phyloP scores from a whole-genome alignment of 2,797 vertebrate species.

The Rousettus madagascariensis region DNA sequence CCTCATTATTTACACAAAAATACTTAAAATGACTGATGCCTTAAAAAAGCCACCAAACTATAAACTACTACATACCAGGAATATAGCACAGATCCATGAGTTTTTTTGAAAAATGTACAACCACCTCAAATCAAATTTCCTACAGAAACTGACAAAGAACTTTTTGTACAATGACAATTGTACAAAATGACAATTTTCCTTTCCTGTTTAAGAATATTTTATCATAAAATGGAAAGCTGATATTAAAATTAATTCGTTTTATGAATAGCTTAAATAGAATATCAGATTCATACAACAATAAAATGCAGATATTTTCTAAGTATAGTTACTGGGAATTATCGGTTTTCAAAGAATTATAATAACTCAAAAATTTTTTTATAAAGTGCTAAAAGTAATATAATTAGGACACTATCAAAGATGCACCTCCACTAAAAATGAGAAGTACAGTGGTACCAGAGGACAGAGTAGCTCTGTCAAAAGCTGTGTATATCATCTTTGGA shows the following conservation, averaged over 20 bases:
- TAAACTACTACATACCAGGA: not conserved
- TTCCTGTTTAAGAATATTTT: conserved; percentile 26
- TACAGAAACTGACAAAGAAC: not conserved
- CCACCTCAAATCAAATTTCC: conserved; percentile 30
- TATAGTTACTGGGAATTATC: not conserved
- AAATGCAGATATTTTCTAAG: not conserved
- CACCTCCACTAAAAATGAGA: not conserved
- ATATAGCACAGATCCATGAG: not conserved
- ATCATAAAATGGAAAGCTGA: conserved; percentile 14
- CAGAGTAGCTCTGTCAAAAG: not conserved
- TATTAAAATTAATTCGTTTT: conserved; percentile 15
- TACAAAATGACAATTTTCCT: not conserved
- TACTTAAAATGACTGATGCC: not conserved
- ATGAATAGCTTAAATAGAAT: not conserved
- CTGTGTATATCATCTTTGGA: not conserved
- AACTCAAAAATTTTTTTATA: not conserved
- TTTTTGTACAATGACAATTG: not conserved
- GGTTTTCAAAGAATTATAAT: not conserved
- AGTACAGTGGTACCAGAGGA: not conserved
- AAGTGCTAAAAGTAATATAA: not conserved
- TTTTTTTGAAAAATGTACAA: not conserved
- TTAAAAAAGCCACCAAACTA: conserved; percentile 12
- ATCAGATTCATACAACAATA: not conserved
- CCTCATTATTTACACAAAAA: conserved; percentile 22
- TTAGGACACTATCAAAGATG: not conserved